Base-by-base conservation (phyloP, 2,888 invertebrate species). In the Escarpia spicata region DNA sequence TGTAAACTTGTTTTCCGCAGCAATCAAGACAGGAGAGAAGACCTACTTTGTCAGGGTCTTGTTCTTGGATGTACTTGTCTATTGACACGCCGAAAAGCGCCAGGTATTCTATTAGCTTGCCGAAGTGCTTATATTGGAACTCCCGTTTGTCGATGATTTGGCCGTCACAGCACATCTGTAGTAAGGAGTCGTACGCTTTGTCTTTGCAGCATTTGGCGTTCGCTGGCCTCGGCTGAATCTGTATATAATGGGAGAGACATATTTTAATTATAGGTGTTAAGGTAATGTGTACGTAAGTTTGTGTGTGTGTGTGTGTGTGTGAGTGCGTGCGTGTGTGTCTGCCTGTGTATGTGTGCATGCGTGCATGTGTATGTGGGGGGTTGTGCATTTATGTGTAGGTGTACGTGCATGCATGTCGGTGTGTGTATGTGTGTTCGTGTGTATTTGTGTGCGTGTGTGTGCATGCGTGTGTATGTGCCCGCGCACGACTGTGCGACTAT, bases 101-200 rank as follows among this genome's bases (percentile, higher is more conserved):
- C 75, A 75, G 75, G 26, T 75, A 75, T 4, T 26, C 26, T 26
- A 75, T 75, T n/a, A 75, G 75, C 6, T 26, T 8, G 75, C 75
- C 75, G 75, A 75, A 75, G 19, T 75, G 75, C 75, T 75, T 26
- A 26, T 75, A 75, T n/a, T 75, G 75, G 26, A 75, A 75, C 19
- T n/a, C 75, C 19, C 75, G 19, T 75, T 75, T 75, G 75, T 75
- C 75, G 75, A 75, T 75, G 75, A 75, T 75, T 75, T 75, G 19
- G 75, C 75, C 75, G 75, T 26, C n/a, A 75, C 75, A 75, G n/a
- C 75, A 75, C 75, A 75, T 75, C 75, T 75, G 75, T 26, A 75
- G 75, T 15, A 75, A 26, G 4, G 75, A 75, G 75, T 75, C 26
- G 19, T 75, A 75, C 19, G 75, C 26, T 26, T 0, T 26, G 75